Percentiles rank a stretch among this genome's conserved stretches.
phyloP scores from a whole-genome alignment of 2,797 vertebrate species.

The Peromyscus melanophrys region DNA sequence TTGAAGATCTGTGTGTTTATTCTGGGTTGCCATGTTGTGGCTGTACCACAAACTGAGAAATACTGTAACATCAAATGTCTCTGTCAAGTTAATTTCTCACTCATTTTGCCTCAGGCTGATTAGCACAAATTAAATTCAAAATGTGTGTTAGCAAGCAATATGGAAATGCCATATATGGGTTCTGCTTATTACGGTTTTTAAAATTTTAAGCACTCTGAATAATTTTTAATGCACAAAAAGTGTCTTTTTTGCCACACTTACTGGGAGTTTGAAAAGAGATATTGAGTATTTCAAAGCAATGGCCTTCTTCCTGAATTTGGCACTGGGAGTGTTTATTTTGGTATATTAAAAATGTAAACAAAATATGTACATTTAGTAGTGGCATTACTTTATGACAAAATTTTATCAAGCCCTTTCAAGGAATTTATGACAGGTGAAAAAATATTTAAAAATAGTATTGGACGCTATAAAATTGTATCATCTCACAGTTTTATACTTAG shows the following conservation, averaged over 20 bases:
- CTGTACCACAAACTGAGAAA: slow-evolving; percentile 74
- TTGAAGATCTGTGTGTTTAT: slow-evolving; percentile 73
- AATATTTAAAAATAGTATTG: slow-evolving; percentile 46
- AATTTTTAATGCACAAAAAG: slow-evolving; percentile 64
- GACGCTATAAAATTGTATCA: not conserved
- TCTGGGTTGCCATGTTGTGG: slow-evolving; percentile 55
- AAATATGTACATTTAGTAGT: slow-evolving; percentile 2
- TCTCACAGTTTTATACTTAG: slow-evolving; percentile 29
- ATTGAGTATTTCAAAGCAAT: slow-evolving; percentile 24
- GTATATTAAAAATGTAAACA: slow-evolving; percentile 60
- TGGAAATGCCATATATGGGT: slow-evolving; percentile 68
- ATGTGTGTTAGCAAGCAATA: slow-evolving; percentile 68
- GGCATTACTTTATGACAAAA: slow-evolving; percentile 31
- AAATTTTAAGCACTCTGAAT: slow-evolving; percentile 75
- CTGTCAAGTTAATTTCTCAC: slow-evolving; percentile 80
- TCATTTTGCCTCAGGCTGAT: slow-evolving; percentile 82
- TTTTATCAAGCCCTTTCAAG: slow-evolving; percentile 31
- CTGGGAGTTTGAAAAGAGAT: slow-evolving; percentile 36
- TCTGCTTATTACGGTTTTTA: slow-evolving; percentile 63
- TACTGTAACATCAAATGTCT: slow-evolving; percentile 78
- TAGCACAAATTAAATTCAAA: slow-evolving; percentile 83
- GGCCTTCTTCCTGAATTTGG: not conserved
- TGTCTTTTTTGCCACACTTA: slow-evolving; percentile 11
- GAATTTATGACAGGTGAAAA: slow-evolving; percentile 20
- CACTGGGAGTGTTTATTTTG: not conserved